A percentile compares a stretch with the other conserved stretches of the same genome.
These are phyloP conservation scores for Anastrepha obliqua DNA, from an alignment of 1,140 invertebrate species.

Conservation along the genomic window DNA sequence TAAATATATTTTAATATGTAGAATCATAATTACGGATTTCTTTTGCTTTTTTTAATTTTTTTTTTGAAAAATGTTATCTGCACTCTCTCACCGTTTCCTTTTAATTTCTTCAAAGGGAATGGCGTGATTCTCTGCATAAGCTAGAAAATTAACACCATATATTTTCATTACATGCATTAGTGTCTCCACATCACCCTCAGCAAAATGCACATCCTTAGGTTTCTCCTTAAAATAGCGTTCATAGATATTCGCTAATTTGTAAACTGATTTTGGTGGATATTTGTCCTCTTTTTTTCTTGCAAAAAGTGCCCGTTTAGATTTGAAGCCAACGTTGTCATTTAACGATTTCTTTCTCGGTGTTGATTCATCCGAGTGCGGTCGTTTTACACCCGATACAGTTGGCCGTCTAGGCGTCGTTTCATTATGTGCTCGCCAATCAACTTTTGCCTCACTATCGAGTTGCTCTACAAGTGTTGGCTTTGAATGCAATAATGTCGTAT, in stretches of 20 bases:
- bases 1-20: no score
- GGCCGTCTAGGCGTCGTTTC: slow-evolving; percentile 74
- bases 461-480: slow-evolving; percentile 30
- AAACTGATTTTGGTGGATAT: slow-evolving; percentile 70
- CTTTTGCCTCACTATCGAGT: not conserved
- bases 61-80: no score
- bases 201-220: slow-evolving; percentile 75
- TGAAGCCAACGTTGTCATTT: not conserved
- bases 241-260: slow-evolving; percentile 77
- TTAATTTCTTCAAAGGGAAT: slow-evolving; percentile 56
- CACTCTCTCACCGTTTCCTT: not conserved
- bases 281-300: slow-evolving; percentile 36
- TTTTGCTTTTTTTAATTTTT: no score
- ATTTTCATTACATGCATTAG: slow-evolving; percentile 77
- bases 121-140: slow-evolving; percentile 77
- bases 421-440: slow-evolving; percentile 66
- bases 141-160: slow-evolving; percentile 76
- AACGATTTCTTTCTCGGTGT: not conserved
- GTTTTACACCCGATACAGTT: slow-evolving; percentile 44
- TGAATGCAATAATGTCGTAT: not conserved
- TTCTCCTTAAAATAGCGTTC: slow-evolving; percentile 75
- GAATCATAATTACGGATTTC: no score
- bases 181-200: slow-evolving; percentile 79
- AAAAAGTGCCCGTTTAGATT: slow-evolving; percentile 38
- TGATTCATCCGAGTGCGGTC: not conserved